A percentile compares a stretch with the other conserved stretches of the same genome.
These are phyloP conservation scores for Plecturocebus donacophilus DNA, from an alignment of 2,113 vertebrate species.

Conservation along the genomic window DNA sequence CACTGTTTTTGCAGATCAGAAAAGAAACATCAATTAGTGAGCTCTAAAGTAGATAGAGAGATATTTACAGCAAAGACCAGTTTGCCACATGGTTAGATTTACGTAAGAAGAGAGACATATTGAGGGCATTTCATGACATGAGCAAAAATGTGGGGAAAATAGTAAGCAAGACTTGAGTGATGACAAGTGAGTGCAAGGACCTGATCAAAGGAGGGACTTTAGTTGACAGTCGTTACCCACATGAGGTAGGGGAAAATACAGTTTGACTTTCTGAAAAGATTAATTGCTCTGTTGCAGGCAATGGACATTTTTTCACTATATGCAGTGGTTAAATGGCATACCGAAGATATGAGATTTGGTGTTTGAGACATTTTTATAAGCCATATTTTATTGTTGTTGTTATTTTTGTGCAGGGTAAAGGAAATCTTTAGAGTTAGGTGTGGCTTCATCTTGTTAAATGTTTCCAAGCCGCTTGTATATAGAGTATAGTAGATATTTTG, in stretches of 20 bases:
- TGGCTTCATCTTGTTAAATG: neutral
- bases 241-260: neutral
- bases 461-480: neutral
- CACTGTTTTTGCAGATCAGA: neutral
- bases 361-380: neutral
- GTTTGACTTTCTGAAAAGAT: neutral
- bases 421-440: neutral
- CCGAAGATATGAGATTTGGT: neutral
- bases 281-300: neutral
- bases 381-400: neutral
- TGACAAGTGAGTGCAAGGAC: fast-evolving
- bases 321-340: neutral
- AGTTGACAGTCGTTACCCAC: neutral
- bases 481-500: neutral
- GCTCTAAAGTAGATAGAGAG: neutral
- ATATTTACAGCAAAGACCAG: neutral
- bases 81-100: neutral
- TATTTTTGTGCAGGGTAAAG: neutral
- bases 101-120: neutral
- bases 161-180: neutral
- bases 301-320: neutral
- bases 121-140: neutral
- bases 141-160: neutral
- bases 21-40: neutral
- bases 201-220: neutral